A percentile compares a stretch with the other conserved stretches of the same genome.
Evolutionary conservation across 2,888 invertebrate species (phyloP).

Genomic region (Panopea generosa): DNA sequence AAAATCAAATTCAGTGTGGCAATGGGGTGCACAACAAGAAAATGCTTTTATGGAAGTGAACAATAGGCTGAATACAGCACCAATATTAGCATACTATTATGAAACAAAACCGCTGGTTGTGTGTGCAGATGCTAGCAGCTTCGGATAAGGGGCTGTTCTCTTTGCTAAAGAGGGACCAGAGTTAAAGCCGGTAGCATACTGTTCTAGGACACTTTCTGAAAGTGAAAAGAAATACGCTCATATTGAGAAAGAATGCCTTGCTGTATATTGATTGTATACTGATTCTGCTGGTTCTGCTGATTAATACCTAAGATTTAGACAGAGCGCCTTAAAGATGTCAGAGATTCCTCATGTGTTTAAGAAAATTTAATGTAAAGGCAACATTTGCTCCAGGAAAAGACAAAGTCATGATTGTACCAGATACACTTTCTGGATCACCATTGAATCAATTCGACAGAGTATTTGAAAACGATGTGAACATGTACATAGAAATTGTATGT

Average conservation of each 20-base stretch:
- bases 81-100: slow-evolving; percentile 62
- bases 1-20: too few relatives aligned
- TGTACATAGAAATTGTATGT: slow-evolving; percentile 21
- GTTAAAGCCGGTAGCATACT: slow-evolving; percentile 60
- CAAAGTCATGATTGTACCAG: slow-evolving; percentile 56
- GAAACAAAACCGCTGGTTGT: slow-evolving; percentile 55
- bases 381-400: slow-evolving; percentile 52
- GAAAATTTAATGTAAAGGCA: slow-evolving; percentile 41
- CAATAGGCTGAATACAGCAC: slow-evolving; percentile 47
- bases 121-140: slow-evolving; percentile 64
- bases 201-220: slow-evolving; percentile 63
- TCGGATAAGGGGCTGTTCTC: slow-evolving; percentile 63
- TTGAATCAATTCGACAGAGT: slow-evolving; percentile 4
- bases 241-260: slow-evolving; percentile 63
- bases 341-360: slow-evolving; percentile 57
- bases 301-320: slow-evolving; percentile 57
- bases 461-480: slow-evolving; percentile 33
- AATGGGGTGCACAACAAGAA: too few relatives aligned
- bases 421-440: slow-evolving; percentile 54
- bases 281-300: slow-evolving; percentile 61
- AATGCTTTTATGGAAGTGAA: too few relatives aligned
- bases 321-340: slow-evolving; percentile 58
- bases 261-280: slow-evolving; percentile 63
- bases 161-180: slow-evolving; percentile 42
- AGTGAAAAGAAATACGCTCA: slow-evolving; percentile 61